Conservation (phyloP, 2,888 invertebrate species). For the Drosophila paracracens region DNA sequence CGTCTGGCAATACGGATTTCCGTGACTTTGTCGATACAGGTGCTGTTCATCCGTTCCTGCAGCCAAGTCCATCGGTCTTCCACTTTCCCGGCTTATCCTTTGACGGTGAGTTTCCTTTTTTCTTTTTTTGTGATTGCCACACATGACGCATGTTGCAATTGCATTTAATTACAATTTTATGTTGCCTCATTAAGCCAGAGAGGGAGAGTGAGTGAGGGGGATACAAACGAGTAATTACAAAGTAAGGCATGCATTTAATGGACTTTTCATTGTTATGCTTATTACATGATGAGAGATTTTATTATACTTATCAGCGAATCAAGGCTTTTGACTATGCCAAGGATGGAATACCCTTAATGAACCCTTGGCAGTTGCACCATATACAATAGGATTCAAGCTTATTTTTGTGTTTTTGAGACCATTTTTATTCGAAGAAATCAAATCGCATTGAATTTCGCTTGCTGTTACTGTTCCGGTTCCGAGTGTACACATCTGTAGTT, state of each 20-base stretch:
- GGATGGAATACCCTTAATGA: not conserved
- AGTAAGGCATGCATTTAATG: slow-evolving; percentile 52
- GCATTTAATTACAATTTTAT: slow-evolving; percentile 78
- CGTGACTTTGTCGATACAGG: slow-evolving; percentile 84
- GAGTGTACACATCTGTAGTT: not conserved
- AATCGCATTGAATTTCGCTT: not conserved
- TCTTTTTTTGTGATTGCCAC: slow-evolving; percentile 25
- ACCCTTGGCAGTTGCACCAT: not conserved
- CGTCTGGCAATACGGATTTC: slow-evolving; percentile 67
- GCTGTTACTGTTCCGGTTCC: no score
- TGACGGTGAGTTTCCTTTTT: slow-evolving; percentile 79
- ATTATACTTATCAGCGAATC: not conserved
- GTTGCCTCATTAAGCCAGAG: slow-evolving; percentile 22
- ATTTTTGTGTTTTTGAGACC: not conserved
- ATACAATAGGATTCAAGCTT: not conserved
- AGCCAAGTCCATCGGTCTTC: slow-evolving; percentile 78
- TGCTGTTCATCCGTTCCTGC: slow-evolving; percentile 82
- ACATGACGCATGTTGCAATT: slow-evolving; percentile 46
- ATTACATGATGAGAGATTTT: slow-evolving; percentile 40
- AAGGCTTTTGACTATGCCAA: not conserved
- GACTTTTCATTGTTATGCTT: slow-evolving; percentile 54
- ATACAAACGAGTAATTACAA: slow-evolving; percentile 46
- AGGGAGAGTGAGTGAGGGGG: not conserved
- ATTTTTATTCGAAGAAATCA: not conserved
- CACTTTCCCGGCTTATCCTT: slow-evolving; percentile 82